Evolutionary conservation across 2,888 invertebrate genomes (phyloP).

Genomic region (Pyralis farinalis): DNA sequence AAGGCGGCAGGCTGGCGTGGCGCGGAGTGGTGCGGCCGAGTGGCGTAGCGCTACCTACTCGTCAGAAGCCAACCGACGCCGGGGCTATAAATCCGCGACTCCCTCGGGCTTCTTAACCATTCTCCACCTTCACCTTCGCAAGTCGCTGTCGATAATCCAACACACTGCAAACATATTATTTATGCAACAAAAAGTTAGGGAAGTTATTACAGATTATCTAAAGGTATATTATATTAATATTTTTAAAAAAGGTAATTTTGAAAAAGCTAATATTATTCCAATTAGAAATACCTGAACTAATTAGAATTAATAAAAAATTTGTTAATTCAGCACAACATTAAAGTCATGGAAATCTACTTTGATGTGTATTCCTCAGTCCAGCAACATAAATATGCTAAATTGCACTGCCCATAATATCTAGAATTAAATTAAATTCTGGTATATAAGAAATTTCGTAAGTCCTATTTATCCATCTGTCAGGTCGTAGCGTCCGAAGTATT

Average conservation of each 20-base stretch:
- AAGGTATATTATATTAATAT: no score
- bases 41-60: constrained; percentile 43
- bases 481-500: constrained; percentile 55
- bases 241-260: no score
- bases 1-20: constrained; percentile 23
- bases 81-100: constrained; percentile 74
- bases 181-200: constrained; percentile 9
- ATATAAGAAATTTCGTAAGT: constrained; percentile 7
- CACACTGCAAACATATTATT: neutral
- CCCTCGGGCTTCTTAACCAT: constrained; percentile 72
- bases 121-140: constrained; percentile 54
- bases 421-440: constrained; percentile 4
- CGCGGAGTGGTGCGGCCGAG: constrained; percentile 25
- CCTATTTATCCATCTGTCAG: constrained; percentile 51
- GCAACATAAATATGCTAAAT: no score
- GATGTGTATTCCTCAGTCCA: no score
- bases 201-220: no score
- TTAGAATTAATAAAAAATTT: no score
- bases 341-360: no score
- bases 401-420: neutral
- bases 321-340: no score
- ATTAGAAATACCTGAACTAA: no score
- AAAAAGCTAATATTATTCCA: no score
- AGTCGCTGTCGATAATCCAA: constrained; percentile 8
- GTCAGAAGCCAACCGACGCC: constrained; percentile 39